phyloP scores from a whole-genome alignment of 2,797 vertebrate species.

The Tamandua tetradactyla region DNA sequence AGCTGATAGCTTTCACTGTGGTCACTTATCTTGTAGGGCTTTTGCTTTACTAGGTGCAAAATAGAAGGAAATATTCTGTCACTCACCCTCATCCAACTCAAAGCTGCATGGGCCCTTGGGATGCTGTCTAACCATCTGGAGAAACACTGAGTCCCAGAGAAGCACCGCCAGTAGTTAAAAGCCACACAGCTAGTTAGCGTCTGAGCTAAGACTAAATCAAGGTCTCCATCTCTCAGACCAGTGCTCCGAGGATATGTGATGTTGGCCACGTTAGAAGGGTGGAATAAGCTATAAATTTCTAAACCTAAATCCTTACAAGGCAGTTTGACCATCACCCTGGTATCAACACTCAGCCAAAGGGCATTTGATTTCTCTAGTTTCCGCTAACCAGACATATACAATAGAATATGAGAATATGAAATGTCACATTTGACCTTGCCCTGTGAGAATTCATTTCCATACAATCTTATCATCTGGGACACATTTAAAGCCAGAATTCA shows the following conservation, averaged over 20 bases:
- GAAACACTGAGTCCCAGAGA: background rate
- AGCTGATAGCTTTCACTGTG: background rate
- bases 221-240: background rate
- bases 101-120: background rate
- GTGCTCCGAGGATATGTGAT: background rate
- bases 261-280: fast-evolving
- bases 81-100: background rate
- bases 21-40: background rate
- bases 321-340: background rate
- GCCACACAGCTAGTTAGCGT: background rate
- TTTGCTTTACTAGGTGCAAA: background rate
- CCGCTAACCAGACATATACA: background rate
- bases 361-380: background rate
- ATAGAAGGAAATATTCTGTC: background rate
- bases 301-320: background rate
- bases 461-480: background rate
- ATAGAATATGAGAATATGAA: background rate
- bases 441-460: background rate
- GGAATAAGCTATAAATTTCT: background rate
- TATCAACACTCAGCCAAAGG: background rate
- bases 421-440: background rate
- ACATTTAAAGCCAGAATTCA: background rate
- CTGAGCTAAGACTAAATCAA: background rate
- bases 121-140: background rate
- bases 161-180: background rate